These are phyloP conservation scores for Camponotus fellah DNA, from an alignment of 2,888 invertebrate species.

Conservation along the genomic window DNA sequence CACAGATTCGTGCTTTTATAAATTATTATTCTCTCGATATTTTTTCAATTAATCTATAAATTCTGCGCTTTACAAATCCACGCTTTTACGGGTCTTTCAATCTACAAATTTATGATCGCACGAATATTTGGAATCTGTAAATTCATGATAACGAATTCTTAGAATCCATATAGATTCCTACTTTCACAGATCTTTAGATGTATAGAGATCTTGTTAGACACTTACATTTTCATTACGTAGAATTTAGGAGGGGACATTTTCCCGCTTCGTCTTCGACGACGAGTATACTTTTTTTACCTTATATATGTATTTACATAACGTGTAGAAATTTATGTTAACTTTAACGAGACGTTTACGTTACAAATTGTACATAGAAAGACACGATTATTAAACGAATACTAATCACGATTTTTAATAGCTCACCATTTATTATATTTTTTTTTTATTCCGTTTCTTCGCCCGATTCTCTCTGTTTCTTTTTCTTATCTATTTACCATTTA, in stretches of 20 bases:
- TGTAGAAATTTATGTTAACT: constrained; percentile 25
- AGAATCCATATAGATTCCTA: not conserved
- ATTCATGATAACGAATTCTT: not conserved
- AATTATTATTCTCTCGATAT: not conserved
- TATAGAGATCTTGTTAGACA: constrained; percentile 13
- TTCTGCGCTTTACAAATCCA: not conserved
- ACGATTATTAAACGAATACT: constrained; percentile 40
- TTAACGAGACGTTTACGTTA: constrained; percentile 27
- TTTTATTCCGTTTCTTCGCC: constrained; percentile 4
- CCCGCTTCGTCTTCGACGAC: constrained; percentile 24
- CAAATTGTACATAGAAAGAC: constrained; percentile 46
- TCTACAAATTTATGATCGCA: not conserved
- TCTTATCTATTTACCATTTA: not conserved
- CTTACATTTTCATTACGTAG: constrained; percentile 41
- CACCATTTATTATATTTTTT: not conserved
- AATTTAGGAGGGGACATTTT: constrained; percentile 30
- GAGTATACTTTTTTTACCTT: constrained; percentile 31
- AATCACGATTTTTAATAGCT: constrained; percentile 22
- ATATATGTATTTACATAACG: constrained; percentile 32
- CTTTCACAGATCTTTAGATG: constrained; percentile 28
- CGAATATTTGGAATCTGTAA: not conserved
- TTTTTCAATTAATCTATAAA: not conserved
- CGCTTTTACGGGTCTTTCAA: not conserved
- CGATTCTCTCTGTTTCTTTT: not conserved
- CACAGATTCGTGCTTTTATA: constrained; percentile 6